Base-by-base conservation (phyloP, 2,113 vertebrate genomes). In the Tautogolabrus adspersus region DNA sequence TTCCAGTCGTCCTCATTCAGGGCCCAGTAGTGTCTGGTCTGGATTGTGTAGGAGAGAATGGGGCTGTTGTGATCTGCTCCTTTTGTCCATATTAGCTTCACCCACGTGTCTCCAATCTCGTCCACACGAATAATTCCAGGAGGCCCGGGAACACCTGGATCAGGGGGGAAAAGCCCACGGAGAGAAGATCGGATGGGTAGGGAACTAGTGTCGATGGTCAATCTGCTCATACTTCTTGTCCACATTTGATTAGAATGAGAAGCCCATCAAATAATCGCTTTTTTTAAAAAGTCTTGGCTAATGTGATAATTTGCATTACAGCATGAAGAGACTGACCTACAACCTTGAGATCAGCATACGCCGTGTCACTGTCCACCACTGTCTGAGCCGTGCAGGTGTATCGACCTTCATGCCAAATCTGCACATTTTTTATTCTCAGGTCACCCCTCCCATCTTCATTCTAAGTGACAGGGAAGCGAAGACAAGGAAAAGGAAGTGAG, bases 311-410 rank as follows among this genome's bases (percentile, higher is more conserved):
- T n/a, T 61, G 9, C 51, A 9, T n/a, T 6, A 38, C 47, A 47
- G 21, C 12, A 46, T 37, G 3, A 34, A 34, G 52, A 18, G 13
- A 91, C 95, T 94, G 91, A 99, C 98, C 98, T 94, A 95, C 93
- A 61, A 99, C 93, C 64, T 96, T 96, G 26, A 99, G 96, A 82
- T 98, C 97, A 49, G 97, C 97, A 0, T 95, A 96, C 11, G 96
- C 96, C 0, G 95, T 95, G 18, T 96, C 95, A n/a, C 95, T 97
- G 92, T 99, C 98, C 87, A 99, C 98, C 34, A 97, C 98, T 0
- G 97, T 98, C 93, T 98, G 97, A 22, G 97, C 96, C 0, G 96
- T 97, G 91, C 98, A 99, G 0, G 79, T 96, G 89, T 99, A 99
- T 70, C 95, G 96, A 49, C 98, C 98, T 0, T 96, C 96, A 0